Evolutionary conservation across 1,140 invertebrate species (phyloP), one percentile per base, ranked within the genome.

Genomic region (Apolygus lucorum): DNA sequence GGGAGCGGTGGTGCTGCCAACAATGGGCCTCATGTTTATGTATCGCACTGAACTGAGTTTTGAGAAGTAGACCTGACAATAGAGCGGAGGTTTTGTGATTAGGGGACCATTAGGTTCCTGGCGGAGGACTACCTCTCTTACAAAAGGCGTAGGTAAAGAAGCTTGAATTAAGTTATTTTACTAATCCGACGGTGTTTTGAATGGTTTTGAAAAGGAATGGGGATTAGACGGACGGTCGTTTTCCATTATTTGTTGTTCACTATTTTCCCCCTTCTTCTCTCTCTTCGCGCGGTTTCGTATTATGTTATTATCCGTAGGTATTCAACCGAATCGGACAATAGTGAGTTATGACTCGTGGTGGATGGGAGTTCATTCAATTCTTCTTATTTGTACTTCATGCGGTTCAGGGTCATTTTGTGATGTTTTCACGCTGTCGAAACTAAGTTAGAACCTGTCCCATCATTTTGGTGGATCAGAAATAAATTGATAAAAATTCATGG

Each of bases 11-110:
- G 11, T 13, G 54, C 4, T 59, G 2, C 22, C 54, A 59, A 59
- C 54, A 59, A 59, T 59, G 54, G 54, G 22, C 11, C 54, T 59
- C 54, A 59, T 59, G 54, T 59, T 59, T 59, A 59, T 59, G 11
- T 59, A 59, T 59, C 54, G 22, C 22, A 59, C 2, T 11, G 54
- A 59, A 22, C 54, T 24, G 54, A 24, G 54, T 59, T 59, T 59
- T 59, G 54, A 59, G 22, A 59, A 59, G 54, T 59, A 59, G 22
- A 59, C 54, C 22, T 59, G 54, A 59, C 54, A 59, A 59, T 59
- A 24, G 54, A 59, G 22, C 13, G 54, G 22, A 59, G 54, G 54
- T 59, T 59, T 22, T 59, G 54, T 59, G 54, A 59, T 59, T 59
- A 59, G 22, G 54, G 54, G 22, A 59, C 54, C 11, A 59, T 59